These are phyloP conservation scores for Mastomys natalensis DNA, from an alignment of 2,113 vertebrate species.

Conservation along the genomic window DNA sequence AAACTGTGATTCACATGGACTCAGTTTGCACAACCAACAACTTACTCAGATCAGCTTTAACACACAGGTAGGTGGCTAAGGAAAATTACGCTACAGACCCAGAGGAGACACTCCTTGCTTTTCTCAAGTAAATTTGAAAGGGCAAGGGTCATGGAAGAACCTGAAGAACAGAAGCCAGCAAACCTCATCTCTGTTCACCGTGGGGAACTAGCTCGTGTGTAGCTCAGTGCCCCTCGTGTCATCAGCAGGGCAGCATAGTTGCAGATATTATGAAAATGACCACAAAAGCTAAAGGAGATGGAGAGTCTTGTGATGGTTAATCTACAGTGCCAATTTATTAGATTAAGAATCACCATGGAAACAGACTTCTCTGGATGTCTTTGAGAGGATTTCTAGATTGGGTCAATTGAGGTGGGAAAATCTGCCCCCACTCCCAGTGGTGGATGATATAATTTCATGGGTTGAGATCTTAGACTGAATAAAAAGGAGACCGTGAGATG, in stretches of 20 bases:
- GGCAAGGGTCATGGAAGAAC: not conserved
- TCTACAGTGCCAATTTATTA: not conserved
- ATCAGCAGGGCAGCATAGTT: not conserved
- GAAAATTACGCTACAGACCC: not conserved
- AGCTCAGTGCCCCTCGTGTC: not conserved
- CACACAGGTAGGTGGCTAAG: not conserved
- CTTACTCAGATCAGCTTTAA: not conserved
- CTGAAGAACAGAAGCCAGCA: not conserved
- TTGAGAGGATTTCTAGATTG: not conserved
- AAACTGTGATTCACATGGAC: accelerated
- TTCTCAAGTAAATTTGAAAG: not conserved
- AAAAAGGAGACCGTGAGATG: not conserved
- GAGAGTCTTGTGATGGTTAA: not conserved
- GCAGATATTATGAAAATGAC: not conserved
- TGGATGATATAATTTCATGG: not conserved
- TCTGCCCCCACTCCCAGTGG: not conserved
- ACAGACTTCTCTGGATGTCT: not conserved
- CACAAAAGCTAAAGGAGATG: not conserved
- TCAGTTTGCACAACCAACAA: not conserved
- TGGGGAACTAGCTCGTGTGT: not conserved
- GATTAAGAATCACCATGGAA: not conserved
- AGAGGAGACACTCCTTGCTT: not conserved
- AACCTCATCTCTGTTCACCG: not conserved
- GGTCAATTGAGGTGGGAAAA: not conserved
- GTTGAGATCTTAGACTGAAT: not conserved